Evolutionary conservation across 1,140 invertebrate genomes (phyloP), one percentile per base, ranked within the genome.

Genomic region (Agraylea sexmaculata): DNA sequence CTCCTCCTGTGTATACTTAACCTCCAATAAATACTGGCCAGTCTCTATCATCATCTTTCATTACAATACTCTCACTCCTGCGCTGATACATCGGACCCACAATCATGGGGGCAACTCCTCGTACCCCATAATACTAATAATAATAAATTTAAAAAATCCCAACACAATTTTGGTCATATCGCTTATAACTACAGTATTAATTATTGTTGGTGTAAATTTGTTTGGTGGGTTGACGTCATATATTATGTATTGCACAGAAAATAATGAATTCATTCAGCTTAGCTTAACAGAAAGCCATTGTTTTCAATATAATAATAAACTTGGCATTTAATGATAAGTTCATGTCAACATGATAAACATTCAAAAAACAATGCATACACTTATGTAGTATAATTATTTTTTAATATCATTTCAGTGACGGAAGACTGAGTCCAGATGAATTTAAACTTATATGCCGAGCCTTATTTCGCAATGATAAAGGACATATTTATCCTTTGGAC

Each of bases 381-480:
- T 30, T 12, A 5, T 12, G 4, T 30, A 30, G 15, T 15, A 33
- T 16, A 35, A 29, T 16, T 16, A 32, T 13, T 22, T 25, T 13
- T 11, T 31, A 25, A 49, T 51, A 51, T 50, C 33, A 47, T 60
- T 63, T 2, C 53, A 83, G 80, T 28, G 86, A 91, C 64, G 84
- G 83, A 22, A 77, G 75, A 52, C 62, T 90, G 42, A 83, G 78
- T 51, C 58, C 83, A 13, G 64, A 71, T 1, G 87, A 90, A 64
- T 90, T 90, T 58, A 73, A 75, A 21, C 62, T 82, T 17, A 77
- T 91, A 54, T 87, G 83, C 55, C 76, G 83, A 45, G 83, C 86
- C 0, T 60, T 91, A 28, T 91, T 91, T 63, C 73, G 86, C 4
- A 88, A 90, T 57, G 83, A 87, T 53, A 75, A 75, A 45, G 87